Evolutionary conservation across 2,888 invertebrate species (phyloP).

Genomic region (Cephus sareptanus): DNA sequence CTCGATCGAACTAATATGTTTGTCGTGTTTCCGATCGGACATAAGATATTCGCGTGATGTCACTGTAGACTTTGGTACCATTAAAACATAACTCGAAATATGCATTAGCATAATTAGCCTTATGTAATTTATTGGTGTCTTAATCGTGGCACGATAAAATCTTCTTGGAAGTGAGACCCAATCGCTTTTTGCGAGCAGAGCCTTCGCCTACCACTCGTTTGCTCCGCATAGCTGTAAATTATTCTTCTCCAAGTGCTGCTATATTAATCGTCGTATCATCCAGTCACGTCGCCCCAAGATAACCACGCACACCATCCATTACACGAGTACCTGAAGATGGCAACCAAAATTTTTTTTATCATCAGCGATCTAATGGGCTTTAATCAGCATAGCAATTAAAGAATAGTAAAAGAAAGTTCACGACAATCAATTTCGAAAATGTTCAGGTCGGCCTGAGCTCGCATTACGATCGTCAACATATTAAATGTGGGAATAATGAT

Average conservation of each 20-base stretch:
- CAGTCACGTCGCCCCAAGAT: too few relatives aligned
- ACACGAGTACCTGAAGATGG: too few relatives aligned
- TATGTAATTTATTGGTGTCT: conserved; percentile 12
- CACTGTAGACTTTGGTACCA: conserved; percentile 5
- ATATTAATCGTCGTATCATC: too few relatives aligned
- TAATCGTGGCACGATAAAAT: conserved; percentile 6
- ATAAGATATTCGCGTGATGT: neutral
- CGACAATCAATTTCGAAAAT: too few relatives aligned
- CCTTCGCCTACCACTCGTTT: neutral
- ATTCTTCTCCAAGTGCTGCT: neutral
- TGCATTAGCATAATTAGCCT: conserved; percentile 15
- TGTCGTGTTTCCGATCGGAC: neutral
- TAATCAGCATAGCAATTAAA: too few relatives aligned
- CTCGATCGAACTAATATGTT: conserved; percentile 10
- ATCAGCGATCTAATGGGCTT: too few relatives aligned
- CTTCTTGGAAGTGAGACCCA: neutral
- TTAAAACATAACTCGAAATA: conserved; percentile 12
- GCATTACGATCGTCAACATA: conserved; percentile 24
- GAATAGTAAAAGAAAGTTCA: too few relatives aligned
- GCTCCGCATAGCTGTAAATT: conserved; percentile 1
- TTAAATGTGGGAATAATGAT: conserved; percentile 35
- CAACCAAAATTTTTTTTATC: too few relatives aligned
- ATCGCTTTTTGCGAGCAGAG: neutral
- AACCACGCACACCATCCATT: too few relatives aligned
- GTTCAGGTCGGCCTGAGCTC: neutral